Evolutionary conservation across 2,888 invertebrate species (phyloP), one percentile per base, ranked within the genome.

Genomic region (Elysia crispata): DNA sequence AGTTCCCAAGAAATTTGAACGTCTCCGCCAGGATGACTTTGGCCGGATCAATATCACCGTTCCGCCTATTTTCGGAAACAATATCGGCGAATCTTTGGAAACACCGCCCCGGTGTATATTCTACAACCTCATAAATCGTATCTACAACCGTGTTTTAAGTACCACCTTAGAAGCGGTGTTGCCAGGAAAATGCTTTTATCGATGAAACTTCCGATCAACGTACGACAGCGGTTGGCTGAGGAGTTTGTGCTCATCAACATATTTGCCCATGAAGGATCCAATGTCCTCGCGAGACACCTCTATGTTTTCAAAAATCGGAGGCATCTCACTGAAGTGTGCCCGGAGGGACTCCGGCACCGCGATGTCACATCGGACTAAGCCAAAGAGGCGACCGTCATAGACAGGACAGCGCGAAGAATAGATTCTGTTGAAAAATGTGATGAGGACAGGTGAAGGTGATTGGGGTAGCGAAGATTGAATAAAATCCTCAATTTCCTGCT

Each of bases 141-240:
- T 77, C 81, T 0, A 85, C 80, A 1, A 30, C 86, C 84, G 67
- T 86, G 86, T 0, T 81, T 66, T 0, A 85, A 50, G 60, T 86
- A 86, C 84, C 84, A 85, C 31, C 70, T 11, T 0, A 85, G 75
- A 0, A 85, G 76, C 15, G 85, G 85, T 0, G 83, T 83, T 18
- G 79, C 81, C 1, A 85, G 31, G 30, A 83, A 54, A 15, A 80
- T 50, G 8, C 28, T 54, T 13, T 62, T 25, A 1, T 49, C 70
- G 13, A 41, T 62, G 8, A 69, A 69, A 23, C 75, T 67, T 3
- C 70, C 80, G 25, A 80, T 60, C 20, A 80, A 30, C 23, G 57
- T 25, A 18, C 1, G 0, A 28, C 73, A n/a, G 49, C 8, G 25
- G 57, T 25, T 74, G 64, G 5, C 20, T 13, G 18, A 64, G 31